Percentiles rank a stretch among this genome's conserved stretches.
Conservation (phyloP, 2,797 vertebrate genomes). For the Sebastes kiyomatsui region DNA sequence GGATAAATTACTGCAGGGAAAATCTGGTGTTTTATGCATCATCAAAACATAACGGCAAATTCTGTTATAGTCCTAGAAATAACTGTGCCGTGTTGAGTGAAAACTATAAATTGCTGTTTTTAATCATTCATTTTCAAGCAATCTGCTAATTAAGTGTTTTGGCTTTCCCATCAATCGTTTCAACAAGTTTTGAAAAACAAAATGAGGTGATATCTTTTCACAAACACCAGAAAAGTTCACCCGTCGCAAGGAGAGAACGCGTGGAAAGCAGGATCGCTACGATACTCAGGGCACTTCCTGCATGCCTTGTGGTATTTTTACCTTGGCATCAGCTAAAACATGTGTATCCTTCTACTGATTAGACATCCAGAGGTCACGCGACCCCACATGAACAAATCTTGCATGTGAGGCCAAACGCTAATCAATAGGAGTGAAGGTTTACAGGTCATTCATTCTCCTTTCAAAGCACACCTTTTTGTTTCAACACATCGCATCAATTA, state of each 20-base stretch:
- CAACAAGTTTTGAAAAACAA: background rate
- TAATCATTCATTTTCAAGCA: background rate
- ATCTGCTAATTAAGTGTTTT: background rate
- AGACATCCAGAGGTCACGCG: background rate
- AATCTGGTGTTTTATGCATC: too few species aligned
- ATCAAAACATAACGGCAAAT: too few species aligned
- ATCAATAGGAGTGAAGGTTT: conserved; percentile 50
- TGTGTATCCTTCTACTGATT: background rate
- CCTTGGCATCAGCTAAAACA: background rate
- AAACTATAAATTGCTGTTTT: background rate
- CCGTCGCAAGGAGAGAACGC: background rate
- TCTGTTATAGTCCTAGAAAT: too few species aligned
- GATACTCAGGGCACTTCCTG: too few species aligned
- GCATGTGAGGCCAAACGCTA: conserved; percentile 16
- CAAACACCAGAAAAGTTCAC: background rate
- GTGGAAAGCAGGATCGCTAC: too few species aligned
- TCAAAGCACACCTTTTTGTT: conserved; percentile 16
- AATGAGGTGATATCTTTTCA: background rate
- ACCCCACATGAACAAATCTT: background rate
- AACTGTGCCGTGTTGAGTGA: too few species aligned
- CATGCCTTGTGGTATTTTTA: too few species aligned
- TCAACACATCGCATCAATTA: conserved; percentile 29
- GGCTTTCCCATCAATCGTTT: background rate
- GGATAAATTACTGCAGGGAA: too few species aligned
- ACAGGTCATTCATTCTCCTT: conserved; percentile 12